Evolutionary conservation across 1,140 invertebrate genomes (phyloP), one percentile per base, ranked within the genome.

Genomic region (Leptinotarsa texana): DNA sequence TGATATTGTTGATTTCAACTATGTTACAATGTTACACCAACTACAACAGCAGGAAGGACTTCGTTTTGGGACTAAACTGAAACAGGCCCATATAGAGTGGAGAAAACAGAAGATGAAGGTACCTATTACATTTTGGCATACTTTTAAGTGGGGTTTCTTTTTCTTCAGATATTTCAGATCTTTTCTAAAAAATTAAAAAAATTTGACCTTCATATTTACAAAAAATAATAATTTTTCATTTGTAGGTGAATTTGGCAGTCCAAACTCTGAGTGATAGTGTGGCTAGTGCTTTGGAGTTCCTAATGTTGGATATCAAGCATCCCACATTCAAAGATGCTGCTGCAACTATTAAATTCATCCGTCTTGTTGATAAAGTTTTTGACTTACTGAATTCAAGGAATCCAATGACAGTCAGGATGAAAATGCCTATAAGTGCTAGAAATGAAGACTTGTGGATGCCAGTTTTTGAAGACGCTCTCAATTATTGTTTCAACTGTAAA

Each of bases 331-430:
- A 75, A 77, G 69, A 74, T 74, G 24, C 57, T 49, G 67, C 71
- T 13, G 49, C 73, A 17, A 81, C 80, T 33, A 66, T 77, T 51
- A 70, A 79, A 47, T 81, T 81, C 74, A 78, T 81, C 22, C 67
- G 68, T 47, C 75, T 61, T n/a, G 33, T 80, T 18, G 77, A 80
- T 73, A 75, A 75, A 62, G 21, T 81, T 8, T 83, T 83, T 75
- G 80, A 83, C 72, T 73, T 82, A 17, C 69, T 81, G 13, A 83
- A 83, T 65, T 74, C 76, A 49, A 74, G 76, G 57, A 74, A 74
- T 75, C 75, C 77, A 17, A 69, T 68, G 22, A 68, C 11, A 6
- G 66, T 72, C 42, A 78, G 78, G 18, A 80, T 48, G 65, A 82
- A 83, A 73, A 73, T 78, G n/a, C 79, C 78, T 21, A n/a, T 82